Conservation (phyloP, 1,140 invertebrate genomes). For the Aphelenchoides avenae region DNA sequence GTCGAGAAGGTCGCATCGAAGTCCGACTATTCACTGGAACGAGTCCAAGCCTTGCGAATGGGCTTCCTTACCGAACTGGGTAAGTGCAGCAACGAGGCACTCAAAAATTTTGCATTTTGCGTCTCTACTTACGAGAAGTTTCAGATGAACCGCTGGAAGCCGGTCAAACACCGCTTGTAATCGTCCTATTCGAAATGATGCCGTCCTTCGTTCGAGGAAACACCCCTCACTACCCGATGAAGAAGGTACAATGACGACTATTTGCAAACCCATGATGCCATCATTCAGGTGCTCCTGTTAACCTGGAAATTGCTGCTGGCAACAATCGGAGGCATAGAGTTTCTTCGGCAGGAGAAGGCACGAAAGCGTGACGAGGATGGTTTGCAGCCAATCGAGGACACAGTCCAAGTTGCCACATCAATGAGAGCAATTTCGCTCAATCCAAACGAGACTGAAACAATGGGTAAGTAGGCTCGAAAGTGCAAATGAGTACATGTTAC, state of each 20-base stretch:
- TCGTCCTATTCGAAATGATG: constrained; percentile 54
- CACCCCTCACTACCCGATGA: constrained; percentile 55
- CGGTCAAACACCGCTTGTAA: constrained; percentile 35
- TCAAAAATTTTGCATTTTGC: too few relatives aligned
- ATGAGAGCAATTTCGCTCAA: constrained; percentile 28
- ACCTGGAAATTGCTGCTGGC: constrained; percentile 53
- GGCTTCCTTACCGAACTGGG: constrained; percentile 48
- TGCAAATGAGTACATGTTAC: too few relatives aligned
- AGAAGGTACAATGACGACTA: constrained; percentile 38
- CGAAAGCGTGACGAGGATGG: constrained; percentile 30
- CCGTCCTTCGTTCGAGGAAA: constrained; percentile 52
- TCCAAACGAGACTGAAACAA: constrained; percentile 14
- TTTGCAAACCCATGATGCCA: constrained; percentile 16
- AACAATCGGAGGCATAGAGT: constrained; percentile 47
- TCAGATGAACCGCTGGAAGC: constrained; percentile 52
- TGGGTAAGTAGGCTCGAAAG: too few relatives aligned
- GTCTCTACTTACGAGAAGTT: too few relatives aligned
- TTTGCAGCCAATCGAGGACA: constrained; percentile 50
- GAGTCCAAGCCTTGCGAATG: constrained; percentile 28
- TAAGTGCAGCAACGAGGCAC: too few relatives aligned
- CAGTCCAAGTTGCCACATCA: constrained; percentile 40
- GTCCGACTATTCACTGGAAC: constrained; percentile 26
- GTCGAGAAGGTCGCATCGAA: constrained; percentile 4
- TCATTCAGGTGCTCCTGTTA: constrained; percentile 41
- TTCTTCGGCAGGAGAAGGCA: constrained; percentile 34